Evolutionary conservation across 1,140 invertebrate genomes (phyloP).

Genomic region (Ladona fulva): DNA sequence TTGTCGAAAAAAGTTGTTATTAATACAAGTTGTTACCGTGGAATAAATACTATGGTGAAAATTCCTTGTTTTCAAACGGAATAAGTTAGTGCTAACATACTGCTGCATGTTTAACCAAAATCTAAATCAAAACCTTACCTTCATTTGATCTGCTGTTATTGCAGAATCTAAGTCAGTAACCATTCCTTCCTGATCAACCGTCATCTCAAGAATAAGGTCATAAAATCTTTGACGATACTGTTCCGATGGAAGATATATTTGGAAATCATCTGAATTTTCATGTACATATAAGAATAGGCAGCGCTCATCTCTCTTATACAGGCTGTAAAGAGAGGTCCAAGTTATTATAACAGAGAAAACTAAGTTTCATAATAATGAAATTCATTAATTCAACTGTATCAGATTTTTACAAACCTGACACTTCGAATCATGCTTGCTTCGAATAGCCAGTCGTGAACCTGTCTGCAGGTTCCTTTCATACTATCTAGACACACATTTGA

Average conservation of each 20-base stretch:
- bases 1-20: too few relatives aligned
- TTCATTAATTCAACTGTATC: slow-evolving; percentile 10
- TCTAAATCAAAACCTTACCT: slow-evolving; percentile 38
- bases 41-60: too few relatives aligned
- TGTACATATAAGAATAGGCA: slow-evolving; percentile 96
- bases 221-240: slow-evolving; percentile 74
- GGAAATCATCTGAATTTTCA: slow-evolving; percentile 97
- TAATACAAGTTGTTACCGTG: too few relatives aligned
- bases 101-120: too few relatives aligned
- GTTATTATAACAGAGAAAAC: not conserved
- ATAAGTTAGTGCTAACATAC: too few relatives aligned
- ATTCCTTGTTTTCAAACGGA: too few relatives aligned
- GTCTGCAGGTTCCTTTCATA: slow-evolving; percentile 60
- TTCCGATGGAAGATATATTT: slow-evolving; percentile 93
- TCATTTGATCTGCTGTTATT: slow-evolving; percentile 56
- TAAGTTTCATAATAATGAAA: slow-evolving; percentile 8
- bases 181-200: slow-evolving; percentile 73
- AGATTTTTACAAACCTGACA: slow-evolving; percentile 50
- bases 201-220: slow-evolving; percentile 71
- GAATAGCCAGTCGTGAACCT: slow-evolving; percentile 91
- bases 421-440: slow-evolving; percentile 84
- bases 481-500: slow-evolving; percentile 73
- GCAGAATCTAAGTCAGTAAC: slow-evolving; percentile 73
- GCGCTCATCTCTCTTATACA: slow-evolving; percentile 92
- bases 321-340: slow-evolving; percentile 38